Evolutionary conservation across 2,113 vertebrate genomes (phyloP).

Genomic region (Lota lota): DNA sequence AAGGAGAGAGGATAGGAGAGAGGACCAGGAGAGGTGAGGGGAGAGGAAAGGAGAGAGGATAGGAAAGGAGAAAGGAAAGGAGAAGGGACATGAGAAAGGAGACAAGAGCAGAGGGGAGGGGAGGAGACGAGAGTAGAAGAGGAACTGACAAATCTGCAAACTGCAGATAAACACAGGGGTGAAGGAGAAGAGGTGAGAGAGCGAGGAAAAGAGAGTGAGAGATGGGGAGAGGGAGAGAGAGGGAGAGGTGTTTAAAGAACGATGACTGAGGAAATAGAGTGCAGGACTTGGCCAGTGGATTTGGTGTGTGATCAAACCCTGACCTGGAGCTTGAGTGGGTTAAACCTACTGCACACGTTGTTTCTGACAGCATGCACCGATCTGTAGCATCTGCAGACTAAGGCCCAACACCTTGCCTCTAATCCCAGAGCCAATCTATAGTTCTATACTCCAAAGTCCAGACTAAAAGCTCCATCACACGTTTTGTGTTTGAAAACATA

Average conservation of each 20-base stretch:
- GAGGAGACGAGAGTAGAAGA: constrained; percentile 13
- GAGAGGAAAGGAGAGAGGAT: too few relatives aligned
- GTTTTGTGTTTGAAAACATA: too few relatives aligned
- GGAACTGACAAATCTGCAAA: constrained; percentile 35
- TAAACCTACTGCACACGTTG: constrained; percentile 25
- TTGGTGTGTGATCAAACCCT: constrained; percentile 34
- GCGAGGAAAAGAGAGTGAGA: constrained; percentile 18
- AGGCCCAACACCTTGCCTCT: too few relatives aligned
- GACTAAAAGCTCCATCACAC: too few relatives aligned
- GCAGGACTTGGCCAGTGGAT: constrained; percentile 24
- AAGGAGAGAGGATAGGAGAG: constrained; percentile 4
- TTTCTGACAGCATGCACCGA: constrained; percentile 6
- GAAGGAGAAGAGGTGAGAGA: too few relatives aligned
- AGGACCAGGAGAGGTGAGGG: too few relatives aligned
- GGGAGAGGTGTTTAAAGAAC: constrained; percentile 8
- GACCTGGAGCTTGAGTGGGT: constrained; percentile 25
- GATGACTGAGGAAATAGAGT: not conserved
- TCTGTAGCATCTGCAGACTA: too few relatives aligned
- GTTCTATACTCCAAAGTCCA: too few relatives aligned
- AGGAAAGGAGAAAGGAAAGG: too few relatives aligned
- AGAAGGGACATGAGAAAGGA: too few relatives aligned
- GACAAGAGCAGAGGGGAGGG: not conserved
- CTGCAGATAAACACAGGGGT: constrained; percentile 39
- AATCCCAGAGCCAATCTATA: too few relatives aligned
- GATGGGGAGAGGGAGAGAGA: constrained; percentile 14